These are phyloP conservation scores for Danio jaintianensis DNA, from an alignment of 2,797 vertebrate genomes.

Conservation along the genomic window DNA sequence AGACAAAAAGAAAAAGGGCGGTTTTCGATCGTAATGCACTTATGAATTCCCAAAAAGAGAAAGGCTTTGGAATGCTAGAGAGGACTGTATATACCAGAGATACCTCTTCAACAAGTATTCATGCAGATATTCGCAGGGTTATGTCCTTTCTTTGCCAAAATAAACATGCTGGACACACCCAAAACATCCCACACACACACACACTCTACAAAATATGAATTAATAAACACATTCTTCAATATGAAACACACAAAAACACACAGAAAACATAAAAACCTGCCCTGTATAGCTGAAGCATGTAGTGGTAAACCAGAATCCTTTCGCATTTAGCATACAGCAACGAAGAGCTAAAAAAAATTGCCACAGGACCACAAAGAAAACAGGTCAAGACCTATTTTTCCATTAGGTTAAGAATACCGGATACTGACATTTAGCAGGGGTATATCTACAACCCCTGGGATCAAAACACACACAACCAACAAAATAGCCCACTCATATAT, in stretches of 20 bases:
- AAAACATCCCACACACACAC: neutral
- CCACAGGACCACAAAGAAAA: neutral
- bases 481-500: neutral
- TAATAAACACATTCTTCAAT: neutral
- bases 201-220: neutral
- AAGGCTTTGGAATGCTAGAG: neutral
- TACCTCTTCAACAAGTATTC: neutral
- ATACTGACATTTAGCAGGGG: neutral
- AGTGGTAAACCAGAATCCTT: neutral
- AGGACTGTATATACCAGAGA: neutral
- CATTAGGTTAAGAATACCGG: neutral
- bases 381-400: conserved; percentile 14
- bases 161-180: neutral
- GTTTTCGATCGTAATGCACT: neutral
- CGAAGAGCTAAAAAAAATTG: neutral
- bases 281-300: neutral
- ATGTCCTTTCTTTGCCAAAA: neutral
- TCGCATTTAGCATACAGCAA: neutral
- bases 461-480: neutral
- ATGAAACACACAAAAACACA: neutral
- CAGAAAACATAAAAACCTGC: neutral
- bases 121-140: neutral
- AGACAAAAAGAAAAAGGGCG: neutral
- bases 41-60: neutral
- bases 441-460: neutral